A percentile compares a stretch with the other conserved stretches of the same genome.
Evolutionary conservation across 2,113 vertebrate species (phyloP).

Genomic region (Gasterosteus nipponicus): DNA sequence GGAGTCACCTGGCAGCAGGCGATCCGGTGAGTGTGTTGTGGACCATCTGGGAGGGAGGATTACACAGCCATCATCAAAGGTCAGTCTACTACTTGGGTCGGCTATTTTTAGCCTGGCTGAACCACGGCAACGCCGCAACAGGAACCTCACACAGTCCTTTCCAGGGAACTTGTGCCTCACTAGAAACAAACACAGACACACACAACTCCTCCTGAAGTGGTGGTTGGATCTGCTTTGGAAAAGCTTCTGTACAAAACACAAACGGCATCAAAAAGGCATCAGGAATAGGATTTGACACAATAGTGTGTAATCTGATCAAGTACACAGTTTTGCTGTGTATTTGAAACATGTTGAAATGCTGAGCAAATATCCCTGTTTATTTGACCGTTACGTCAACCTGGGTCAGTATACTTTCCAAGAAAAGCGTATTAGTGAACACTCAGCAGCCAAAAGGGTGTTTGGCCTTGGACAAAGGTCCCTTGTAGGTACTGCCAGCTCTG

Average conservation of each 20-base stretch:
- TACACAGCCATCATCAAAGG: conserved; percentile 54
- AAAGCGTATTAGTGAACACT: conserved; percentile 49
- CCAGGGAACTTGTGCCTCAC: conserved; percentile 30
- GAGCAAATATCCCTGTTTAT: conserved; percentile 6
- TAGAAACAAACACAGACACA: conserved; percentile 8
- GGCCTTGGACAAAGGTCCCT: conserved; percentile 55
- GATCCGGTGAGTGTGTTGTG: conserved; percentile 9
- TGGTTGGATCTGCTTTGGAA: conserved; percentile 35
- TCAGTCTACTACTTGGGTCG: conserved; percentile 45
- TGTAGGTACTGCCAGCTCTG: conserved; percentile 46
- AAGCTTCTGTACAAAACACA: not conserved
- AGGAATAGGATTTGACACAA: not conserved
- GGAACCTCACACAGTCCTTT: conserved; percentile 47
- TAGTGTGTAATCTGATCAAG: not conserved
- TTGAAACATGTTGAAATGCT: conserved; percentile 12
- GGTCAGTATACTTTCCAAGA: conserved; percentile 43
- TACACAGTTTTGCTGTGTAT: not conserved
- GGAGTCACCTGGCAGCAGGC: conserved; percentile 33
- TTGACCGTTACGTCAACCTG: conserved; percentile 25
- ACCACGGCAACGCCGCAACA: conserved; percentile 59
- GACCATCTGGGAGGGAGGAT: conserved; percentile 57
- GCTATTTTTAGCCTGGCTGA: conserved; percentile 67
- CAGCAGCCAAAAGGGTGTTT: conserved; percentile 51
- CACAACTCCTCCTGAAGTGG: not conserved
- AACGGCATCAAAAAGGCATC: not conserved